Evolutionary conservation across 2,797 vertebrate species (phyloP).

Genomic region (Esox masquinongy): DNA sequence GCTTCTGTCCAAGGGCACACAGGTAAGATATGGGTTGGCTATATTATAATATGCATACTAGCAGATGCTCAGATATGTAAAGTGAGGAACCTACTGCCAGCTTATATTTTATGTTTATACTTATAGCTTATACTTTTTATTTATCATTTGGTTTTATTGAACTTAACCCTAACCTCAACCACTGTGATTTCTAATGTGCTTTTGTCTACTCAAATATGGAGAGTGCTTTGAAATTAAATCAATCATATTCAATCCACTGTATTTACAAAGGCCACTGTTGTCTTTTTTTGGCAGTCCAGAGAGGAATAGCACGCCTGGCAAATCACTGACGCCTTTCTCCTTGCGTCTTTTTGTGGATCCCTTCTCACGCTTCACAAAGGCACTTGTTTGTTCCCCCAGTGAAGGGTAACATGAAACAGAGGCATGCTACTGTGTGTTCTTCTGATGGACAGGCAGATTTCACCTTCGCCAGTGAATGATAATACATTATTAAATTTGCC

Average conservation of each 20-base stretch:
- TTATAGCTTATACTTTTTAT: constrained; percentile 26
- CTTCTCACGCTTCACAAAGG: constrained; percentile 68
- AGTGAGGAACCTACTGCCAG: constrained; percentile 29
- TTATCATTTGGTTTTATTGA: constrained; percentile 53
- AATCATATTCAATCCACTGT: neutral
- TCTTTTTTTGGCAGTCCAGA: constrained; percentile 51
- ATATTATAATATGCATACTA: constrained; percentile 73
- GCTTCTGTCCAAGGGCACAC: constrained; percentile 81
- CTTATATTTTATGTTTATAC: constrained; percentile 13
- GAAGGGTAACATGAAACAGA: constrained; percentile 82
- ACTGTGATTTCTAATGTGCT: constrained; percentile 56
- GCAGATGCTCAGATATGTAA: constrained; percentile 80
- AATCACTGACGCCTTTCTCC: constrained; percentile 49
- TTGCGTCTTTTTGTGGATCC: constrained; percentile 59
- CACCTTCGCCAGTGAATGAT: constrained; percentile 99
- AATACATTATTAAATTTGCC: constrained; percentile 99
- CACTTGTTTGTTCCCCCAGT: constrained; percentile 78
- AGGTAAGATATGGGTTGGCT: constrained; percentile 58
- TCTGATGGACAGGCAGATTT: constrained; percentile 98
- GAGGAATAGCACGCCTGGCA: constrained; percentile 42
- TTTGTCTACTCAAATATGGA: constrained; percentile 53
- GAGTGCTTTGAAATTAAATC: constrained; percentile 57
- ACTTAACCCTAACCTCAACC: constrained; percentile 10
- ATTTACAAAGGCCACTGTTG: neutral
- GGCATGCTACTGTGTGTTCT: constrained; percentile 59